Percentiles rank a stretch among this genome's conserved stretches.
Evolutionary conservation across 2,113 vertebrate species (phyloP).

Genomic region (Gyps fulvus): DNA sequence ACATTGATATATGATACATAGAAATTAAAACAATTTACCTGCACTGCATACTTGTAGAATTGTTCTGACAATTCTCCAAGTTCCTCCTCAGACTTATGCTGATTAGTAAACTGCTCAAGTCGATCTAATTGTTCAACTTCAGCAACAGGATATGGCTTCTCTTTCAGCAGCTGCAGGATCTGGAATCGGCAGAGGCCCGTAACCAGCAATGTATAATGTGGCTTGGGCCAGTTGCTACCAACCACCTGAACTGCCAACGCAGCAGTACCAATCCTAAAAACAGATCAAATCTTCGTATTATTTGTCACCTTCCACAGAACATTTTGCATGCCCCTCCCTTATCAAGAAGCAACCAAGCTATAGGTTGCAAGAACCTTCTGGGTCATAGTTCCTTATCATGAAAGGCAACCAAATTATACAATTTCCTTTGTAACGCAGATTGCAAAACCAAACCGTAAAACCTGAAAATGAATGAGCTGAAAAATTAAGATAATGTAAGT

Average conservation of each 20-base stretch:
- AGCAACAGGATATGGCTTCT: slow-evolving; percentile 88
- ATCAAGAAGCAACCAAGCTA: background rate
- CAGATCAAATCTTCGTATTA: background rate
- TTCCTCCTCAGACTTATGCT: slow-evolving; percentile 74
- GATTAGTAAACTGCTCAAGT: slow-evolving; percentile 83
- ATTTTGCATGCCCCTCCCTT: background rate
- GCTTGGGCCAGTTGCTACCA: slow-evolving; percentile 98
- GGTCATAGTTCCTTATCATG: accelerated
- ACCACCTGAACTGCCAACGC: slow-evolving; percentile 93
- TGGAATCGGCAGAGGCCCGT: slow-evolving; percentile 93
- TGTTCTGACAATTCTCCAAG: slow-evolving; percentile 85
- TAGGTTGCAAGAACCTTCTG: background rate
- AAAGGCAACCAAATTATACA: background rate
- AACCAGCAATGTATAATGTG: slow-evolving; percentile 92
- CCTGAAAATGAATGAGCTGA: background rate
- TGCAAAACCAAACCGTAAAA: background rate
- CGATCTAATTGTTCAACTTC: slow-evolving; percentile 93
- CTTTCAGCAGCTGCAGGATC: slow-evolving; percentile 82
- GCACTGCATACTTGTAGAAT: slow-evolving; percentile 91
- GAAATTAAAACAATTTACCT: slow-evolving; percentile 71
- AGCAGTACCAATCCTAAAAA: slow-evolving; percentile 89
- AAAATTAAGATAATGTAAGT: background rate
- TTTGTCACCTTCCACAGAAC: background rate
- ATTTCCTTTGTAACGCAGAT: background rate
- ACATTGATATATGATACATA: accelerated